Percentiles rank a stretch among this genome's conserved stretches.
Conservation (phyloP, 2,113 vertebrate genomes). For the Mesocricetus auratus region DNA sequence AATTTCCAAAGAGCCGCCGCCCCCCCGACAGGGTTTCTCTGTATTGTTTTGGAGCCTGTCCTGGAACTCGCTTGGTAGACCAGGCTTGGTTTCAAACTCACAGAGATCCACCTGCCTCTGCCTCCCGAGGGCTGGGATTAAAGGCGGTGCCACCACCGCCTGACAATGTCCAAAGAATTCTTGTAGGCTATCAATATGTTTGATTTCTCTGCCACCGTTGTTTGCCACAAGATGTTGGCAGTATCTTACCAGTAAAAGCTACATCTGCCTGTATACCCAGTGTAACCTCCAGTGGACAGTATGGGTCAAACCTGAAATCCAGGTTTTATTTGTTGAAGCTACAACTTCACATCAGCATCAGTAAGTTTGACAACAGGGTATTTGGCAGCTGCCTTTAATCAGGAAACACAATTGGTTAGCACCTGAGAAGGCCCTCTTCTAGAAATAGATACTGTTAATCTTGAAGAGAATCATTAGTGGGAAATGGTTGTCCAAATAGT, state of each 20-base stretch:
- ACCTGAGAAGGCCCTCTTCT: not conserved
- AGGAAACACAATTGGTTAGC: not conserved
- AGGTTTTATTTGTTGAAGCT: not conserved
- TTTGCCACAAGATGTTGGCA: not conserved
- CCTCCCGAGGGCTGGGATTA: too few species aligned
- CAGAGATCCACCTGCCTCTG: too few species aligned
- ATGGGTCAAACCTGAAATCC: not conserved
- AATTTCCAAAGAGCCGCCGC: too few species aligned
- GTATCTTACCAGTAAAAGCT: not conserved
- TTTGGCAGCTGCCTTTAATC: not conserved
- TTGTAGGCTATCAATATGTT: not conserved
- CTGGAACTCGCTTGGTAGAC: too few species aligned
- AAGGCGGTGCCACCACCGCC: too few species aligned
- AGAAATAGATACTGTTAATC: not conserved
- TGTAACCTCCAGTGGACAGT: not conserved
- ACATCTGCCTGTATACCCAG: not conserved
- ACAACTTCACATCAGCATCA: not conserved
- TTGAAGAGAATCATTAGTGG: not conserved
- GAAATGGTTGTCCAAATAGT: not conserved
- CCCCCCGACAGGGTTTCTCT: too few species aligned
- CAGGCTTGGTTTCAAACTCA: too few species aligned
- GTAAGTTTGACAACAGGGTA: not conserved
- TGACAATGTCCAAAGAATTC: too few species aligned
- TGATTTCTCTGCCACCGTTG: not conserved
- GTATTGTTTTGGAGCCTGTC: too few species aligned